Conservation (phyloP, 1,140 invertebrate species). For the Orussus abietinus region DNA sequence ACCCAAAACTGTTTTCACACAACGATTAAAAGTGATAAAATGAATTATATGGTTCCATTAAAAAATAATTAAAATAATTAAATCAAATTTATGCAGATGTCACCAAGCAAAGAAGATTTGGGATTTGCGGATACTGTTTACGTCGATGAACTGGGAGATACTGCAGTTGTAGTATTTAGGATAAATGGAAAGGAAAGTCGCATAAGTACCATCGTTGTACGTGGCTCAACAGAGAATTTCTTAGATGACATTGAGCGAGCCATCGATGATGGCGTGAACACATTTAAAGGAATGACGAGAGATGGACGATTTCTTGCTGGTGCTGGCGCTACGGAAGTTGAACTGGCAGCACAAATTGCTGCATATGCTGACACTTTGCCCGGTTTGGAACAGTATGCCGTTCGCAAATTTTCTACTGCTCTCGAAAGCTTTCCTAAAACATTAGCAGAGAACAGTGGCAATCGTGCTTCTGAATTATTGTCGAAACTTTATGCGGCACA, state of each 20-base stretch:
- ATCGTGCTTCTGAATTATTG: constrained; percentile 82
- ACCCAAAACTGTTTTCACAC: too few species aligned
- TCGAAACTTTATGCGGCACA: constrained; percentile 90
- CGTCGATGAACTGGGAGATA: constrained; percentile 96
- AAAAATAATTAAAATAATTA: neutral
- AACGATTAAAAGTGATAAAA: neutral
- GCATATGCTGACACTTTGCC: constrained; percentile 87
- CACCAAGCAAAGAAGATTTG: constrained; percentile 86
- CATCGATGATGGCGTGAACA: constrained; percentile 98
- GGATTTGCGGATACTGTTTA: constrained; percentile 89
- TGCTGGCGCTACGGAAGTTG: constrained; percentile 92
- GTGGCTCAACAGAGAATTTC: constrained; percentile 96
- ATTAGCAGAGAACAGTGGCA: constrained; percentile 91
- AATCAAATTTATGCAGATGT: constrained; percentile 47
- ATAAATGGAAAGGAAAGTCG: constrained; percentile 76
- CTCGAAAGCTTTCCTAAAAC: constrained; percentile 89
- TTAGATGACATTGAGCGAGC: constrained; percentile 99
- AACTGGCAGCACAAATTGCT: constrained; percentile 82
- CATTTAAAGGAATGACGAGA: constrained; percentile 77
- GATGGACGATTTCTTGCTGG: constrained; percentile 84
- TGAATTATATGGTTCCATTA: neutral
- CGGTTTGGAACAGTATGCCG: constrained; percentile 95
- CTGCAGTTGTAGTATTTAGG: constrained; percentile 86
- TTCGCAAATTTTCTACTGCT: constrained; percentile 90
- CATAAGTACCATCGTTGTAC: constrained; percentile 89